Evolutionary conservation across 2,888 invertebrate genomes (phyloP), one percentile per base, ranked within the genome.

Genomic region (Chrysodeixis includens): DNA sequence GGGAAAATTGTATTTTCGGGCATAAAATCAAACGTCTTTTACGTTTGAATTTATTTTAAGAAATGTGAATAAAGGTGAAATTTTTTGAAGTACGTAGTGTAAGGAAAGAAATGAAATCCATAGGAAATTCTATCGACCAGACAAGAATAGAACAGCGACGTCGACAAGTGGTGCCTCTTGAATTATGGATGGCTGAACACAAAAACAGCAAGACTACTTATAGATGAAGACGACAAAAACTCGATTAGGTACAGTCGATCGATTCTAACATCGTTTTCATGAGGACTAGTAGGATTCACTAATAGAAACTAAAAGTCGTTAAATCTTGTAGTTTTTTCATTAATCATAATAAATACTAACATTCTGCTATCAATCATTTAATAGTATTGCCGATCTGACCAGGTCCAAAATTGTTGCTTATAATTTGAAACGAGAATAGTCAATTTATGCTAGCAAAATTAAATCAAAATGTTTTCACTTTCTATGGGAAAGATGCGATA

Each of bases 131-230:
- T 20, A 49, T 18, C 18, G 18, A 49, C 18, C 9, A 18, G 18
- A 49, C 46, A 16, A 49, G 16, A 49, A 20, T 18, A 10, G 20
- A 20, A 49, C 46, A 40, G 40, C n/a, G 40, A 40, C 4, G 18
- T 20, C 20, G 18, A 49, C 10, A 49, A 49, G 46, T 10, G 46
- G 18, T 40, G 18, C 10, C 46, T 18, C 46, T 20, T 49, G 18
- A 49, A 49, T 49, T 49, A 49, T 20, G 10, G 46, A 49, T 49
- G 46, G 18, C 18, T 49, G 46, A 20, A 49, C 46, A 49, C 18
- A 20, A 49, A 20, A 49, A 49, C 20, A 18, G 46, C 46, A 20
- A 16, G 10, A 20, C 9, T 20, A 49, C 46, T 49, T 49, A 49
- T 49, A 20, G 20, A 49, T 20, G 10, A 12, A 20, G 46, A 20